Conservation (phyloP, 2,888 invertebrate species). For the Notodonta dromedarius region DNA sequence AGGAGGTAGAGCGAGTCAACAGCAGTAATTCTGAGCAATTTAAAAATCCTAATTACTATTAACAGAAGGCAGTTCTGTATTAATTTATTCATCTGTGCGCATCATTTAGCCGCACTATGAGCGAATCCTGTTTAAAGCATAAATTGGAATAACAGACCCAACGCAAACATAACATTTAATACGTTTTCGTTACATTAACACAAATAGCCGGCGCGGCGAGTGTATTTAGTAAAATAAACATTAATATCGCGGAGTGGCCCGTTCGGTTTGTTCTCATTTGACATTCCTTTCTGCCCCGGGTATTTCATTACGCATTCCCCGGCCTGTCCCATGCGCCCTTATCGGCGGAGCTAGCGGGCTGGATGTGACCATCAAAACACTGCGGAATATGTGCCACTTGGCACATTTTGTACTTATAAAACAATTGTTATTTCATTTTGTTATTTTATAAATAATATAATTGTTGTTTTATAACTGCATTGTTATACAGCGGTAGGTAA, state of each 20-base stretch:
- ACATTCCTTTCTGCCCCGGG: slow-evolving; percentile 54
- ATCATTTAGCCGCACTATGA: not conserved
- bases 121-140: not conserved
- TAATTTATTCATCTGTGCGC: not conserved
- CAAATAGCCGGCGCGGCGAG: slow-evolving; percentile 17
- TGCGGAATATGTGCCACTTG: not conserved
- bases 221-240: slow-evolving; percentile 53
- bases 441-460: too few species aligned
- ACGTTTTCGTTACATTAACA: slow-evolving; percentile 1
- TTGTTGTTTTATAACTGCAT: too few species aligned
- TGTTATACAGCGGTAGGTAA: too few species aligned
- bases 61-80: not conserved
- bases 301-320: slow-evolving; percentile 60
- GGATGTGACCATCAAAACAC: not conserved
- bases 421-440: too few species aligned
- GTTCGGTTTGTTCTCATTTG: slow-evolving; percentile 54
- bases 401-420: too few species aligned
- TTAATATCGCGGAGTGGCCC: slow-evolving; percentile 49
- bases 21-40: too few species aligned
- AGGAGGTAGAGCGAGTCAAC: too few species aligned
- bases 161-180: not conserved
- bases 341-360: slow-evolving; percentile 16
- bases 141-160: not conserved
- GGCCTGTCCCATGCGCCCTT: slow-evolving; percentile 30
- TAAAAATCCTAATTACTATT: too few species aligned